Evolutionary conservation across 92 coral and sea anemone species (phyloP), one percentile per base, ranked within the genome.

Genomic region (Pocillopora grandis): DNA sequence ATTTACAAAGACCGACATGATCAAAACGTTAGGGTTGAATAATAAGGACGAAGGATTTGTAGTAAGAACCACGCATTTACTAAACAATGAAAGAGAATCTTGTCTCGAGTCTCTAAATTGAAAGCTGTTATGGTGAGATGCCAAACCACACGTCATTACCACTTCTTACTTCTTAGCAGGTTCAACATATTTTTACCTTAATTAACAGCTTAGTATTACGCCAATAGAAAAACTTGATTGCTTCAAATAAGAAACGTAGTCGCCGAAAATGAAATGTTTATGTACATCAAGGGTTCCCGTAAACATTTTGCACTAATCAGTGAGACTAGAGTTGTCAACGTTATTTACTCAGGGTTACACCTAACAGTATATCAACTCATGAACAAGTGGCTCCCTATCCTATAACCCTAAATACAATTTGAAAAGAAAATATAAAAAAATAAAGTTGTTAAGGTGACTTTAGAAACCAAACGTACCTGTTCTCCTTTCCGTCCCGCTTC

Each of bases 401-500:
- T 27, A 27, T 27, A 27, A 27, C 1, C 31, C 31, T 27, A 1
- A 27, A 27, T 27, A 27, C 31, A 27, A 27, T 7, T 42, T 42
- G 52, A 42, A 42, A 42, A 7, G 4, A 42, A 3, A 3, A 7
- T 7, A 42, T 42, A 42, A 42, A 42, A 3, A 42, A 42, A 42
- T 27, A 42, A 42, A 42, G 5, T 42, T 42, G 0, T 27, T 27
- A 27, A 27, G 31, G 31, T 27, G 52, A 42, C 52, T 42, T 42
- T 7, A 42, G 52, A 3, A 3, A 7, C 52, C 4, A 42, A 42
- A 42, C 8, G 52, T 42, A 42, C 69, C 1, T 89, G 87, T 18
- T 81, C 84, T 35, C 65, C 86, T 55, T 62, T 80, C 3, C 58
- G 76, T 19, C 82, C 84, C 18, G 71, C 86, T 56, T 79, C 71